Conservation (phyloP, 30 jellyfish, hydroid and myxozoan species). For the Turritopsis dohrnii region DNA sequence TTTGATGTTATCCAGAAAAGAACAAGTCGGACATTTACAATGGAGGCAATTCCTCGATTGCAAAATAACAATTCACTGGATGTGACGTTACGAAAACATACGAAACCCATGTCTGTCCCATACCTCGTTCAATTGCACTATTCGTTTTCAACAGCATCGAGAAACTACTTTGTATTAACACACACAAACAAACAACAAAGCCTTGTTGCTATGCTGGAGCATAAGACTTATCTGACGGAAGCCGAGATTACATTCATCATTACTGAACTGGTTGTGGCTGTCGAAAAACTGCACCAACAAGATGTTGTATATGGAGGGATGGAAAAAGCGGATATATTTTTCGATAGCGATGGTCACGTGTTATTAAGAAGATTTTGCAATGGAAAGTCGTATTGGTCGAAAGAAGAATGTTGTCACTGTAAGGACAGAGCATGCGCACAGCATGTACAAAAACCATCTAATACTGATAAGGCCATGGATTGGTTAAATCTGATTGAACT, state of each 20-base stretch:
- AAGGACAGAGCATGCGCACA: not conserved
- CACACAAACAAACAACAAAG: slow-evolving; percentile 30
- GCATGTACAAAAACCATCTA: not conserved
- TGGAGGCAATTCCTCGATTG: slow-evolving; percentile 50
- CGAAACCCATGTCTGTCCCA: not conserved
- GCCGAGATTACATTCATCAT: slow-evolving; percentile 31
- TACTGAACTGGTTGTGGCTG: slow-evolving; percentile 46
- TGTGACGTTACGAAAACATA: not conserved
- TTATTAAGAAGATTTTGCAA: slow-evolving; percentile 10
- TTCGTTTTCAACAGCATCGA: slow-evolving; percentile 51
- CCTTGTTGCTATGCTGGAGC: slow-evolving; percentile 16
- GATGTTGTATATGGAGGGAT: slow-evolving; percentile 32
- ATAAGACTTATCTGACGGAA: slow-evolving; percentile 25
- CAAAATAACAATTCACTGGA: not conserved
- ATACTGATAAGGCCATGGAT: not conserved
- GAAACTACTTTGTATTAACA: slow-evolving; percentile 44
- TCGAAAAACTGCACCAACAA: slow-evolving; percentile 41
- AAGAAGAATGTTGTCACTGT: not conserved
- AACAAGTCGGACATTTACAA: slow-evolving; percentile 41
- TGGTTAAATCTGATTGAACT: not conserved
- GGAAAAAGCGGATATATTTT: slow-evolving; percentile 29
- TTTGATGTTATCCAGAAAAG: slow-evolving; percentile 62
- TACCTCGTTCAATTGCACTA: slow-evolving; percentile 28
- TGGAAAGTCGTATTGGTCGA: slow-evolving; percentile 8
- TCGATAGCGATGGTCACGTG: slow-evolving; percentile 63